Evolutionary conservation across 64 coral and sea anemone genomes (phyloP).

Genomic region (Stichodactyla mertensii): DNA sequence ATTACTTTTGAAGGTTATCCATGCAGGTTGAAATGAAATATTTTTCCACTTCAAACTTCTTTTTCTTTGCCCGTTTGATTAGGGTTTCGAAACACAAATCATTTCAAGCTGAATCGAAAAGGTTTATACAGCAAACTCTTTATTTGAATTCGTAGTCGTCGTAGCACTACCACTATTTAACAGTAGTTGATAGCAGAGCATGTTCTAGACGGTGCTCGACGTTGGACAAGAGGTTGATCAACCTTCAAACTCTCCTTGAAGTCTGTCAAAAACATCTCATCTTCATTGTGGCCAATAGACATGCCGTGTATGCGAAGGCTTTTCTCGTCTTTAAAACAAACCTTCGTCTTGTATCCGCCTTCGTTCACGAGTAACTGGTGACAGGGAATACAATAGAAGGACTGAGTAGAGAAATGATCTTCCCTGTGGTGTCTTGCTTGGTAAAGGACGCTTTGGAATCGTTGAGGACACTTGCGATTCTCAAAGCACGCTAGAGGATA

Average conservation of each 20-base stretch:
- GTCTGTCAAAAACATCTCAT: conserved; percentile 66
- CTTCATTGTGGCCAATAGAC: conserved; percentile 60
- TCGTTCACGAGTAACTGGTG: conserved; percentile 39
- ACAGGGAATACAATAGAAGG: conserved; percentile 89
- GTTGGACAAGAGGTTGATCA: not conserved
- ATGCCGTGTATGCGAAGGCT: conserved; percentile 57
- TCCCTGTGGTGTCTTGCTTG: conserved; percentile 84
- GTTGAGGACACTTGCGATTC: conserved; percentile 92
- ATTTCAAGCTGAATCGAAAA: too few relatives aligned
- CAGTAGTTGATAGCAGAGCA: conserved; percentile 27
- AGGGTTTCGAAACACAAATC: too few relatives aligned
- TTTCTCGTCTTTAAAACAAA: conserved; percentile 81
- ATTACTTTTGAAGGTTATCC: too few relatives aligned
- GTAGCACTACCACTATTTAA: not conserved
- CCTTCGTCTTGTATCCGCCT: conserved; percentile 30
- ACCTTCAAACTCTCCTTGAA: conserved; percentile 28
- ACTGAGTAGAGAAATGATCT: conserved; percentile 59
- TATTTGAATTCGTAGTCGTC: too few relatives aligned
- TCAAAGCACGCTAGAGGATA: conserved; percentile 92
- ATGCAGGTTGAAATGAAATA: too few relatives aligned
- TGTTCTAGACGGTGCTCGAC: conserved; percentile 13
- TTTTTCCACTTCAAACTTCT: too few relatives aligned
- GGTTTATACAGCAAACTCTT: too few relatives aligned
- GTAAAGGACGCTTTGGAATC: conserved; percentile 74
- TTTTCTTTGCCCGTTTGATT: too few relatives aligned